A percentile compares a stretch with the other conserved stretches of the same genome.
Evolutionary conservation across 2,113 vertebrate species (phyloP).

Genomic region (Triplophysa tibetana): DNA sequence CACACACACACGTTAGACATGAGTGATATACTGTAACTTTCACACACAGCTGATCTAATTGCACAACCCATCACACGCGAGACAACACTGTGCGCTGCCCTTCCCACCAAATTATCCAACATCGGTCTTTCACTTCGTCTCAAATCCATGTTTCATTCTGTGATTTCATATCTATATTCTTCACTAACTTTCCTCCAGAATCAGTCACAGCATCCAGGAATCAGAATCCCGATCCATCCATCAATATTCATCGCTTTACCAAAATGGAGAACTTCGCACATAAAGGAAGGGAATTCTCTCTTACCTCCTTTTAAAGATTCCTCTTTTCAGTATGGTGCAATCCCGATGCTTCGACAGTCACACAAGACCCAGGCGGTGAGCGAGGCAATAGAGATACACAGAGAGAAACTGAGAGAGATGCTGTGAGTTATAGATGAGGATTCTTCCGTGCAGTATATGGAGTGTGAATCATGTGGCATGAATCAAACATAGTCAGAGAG

Average conservation of each 20-base stretch:
- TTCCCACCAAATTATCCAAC: conserved; percentile 15
- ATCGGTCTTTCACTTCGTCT: conserved; percentile 39
- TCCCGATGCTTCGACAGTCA: conserved; percentile 10
- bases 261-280: background rate
- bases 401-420: conserved; percentile 21
- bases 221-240: conserved; percentile 2
- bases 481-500: conserved; percentile 63
- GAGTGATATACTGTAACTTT: conserved; percentile 17
- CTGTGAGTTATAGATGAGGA: conserved; percentile 51
- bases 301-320: conserved; percentile 28
- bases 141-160: background rate
- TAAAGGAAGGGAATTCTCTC: conserved; percentile 25
- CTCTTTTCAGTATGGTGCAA: background rate
- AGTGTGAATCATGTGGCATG: conserved; percentile 68
- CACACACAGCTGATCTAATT: conserved; percentile 9
- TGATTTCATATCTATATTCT: conserved; percentile 3
- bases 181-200: conserved; percentile 6
- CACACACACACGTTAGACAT: background rate
- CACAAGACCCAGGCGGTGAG: conserved; percentile 1
- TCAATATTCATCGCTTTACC: background rate
- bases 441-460: conserved; percentile 61
- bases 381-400: conserved; percentile 8
- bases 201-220: background rate
- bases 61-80: background rate
- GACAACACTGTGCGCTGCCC: background rate